These are phyloP conservation scores for Oreamnos americanus DNA, from an alignment of 2,113 vertebrate species.

Conservation along the genomic window DNA sequence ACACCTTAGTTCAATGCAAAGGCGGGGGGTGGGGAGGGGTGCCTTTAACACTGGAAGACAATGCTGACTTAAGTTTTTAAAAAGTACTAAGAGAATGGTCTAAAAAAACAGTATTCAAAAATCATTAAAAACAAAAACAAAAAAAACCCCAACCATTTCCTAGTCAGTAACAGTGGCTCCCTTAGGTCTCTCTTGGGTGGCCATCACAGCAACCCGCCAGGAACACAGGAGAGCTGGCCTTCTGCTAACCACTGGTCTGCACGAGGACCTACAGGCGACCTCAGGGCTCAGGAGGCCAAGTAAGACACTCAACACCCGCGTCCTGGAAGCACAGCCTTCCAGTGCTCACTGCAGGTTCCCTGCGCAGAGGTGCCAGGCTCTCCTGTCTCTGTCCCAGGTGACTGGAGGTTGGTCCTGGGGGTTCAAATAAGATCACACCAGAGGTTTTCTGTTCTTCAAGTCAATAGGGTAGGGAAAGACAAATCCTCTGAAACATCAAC, in stretches of 20 bases:
- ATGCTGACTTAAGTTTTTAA: slow-evolving; percentile 83
- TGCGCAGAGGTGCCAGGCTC: background rate
- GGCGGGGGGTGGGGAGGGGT: slow-evolving; percentile 56
- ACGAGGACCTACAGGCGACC: slow-evolving; percentile 49
- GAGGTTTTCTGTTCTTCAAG: slow-evolving; percentile 23
- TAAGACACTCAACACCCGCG: background rate
- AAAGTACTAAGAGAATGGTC: slow-evolving; percentile 84
- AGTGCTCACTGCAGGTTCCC: background rate
- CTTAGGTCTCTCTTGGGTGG: slow-evolving; percentile 70
- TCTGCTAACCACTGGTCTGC: slow-evolving; percentile 73
- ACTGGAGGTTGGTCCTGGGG: background rate
- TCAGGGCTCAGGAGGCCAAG: slow-evolving; percentile 49
- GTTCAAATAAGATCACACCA: background rate
- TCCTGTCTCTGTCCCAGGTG: background rate
- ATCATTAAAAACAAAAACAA: slow-evolving; percentile 60
- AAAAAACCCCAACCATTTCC: slow-evolving; percentile 70
- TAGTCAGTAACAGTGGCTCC: slow-evolving; percentile 77
- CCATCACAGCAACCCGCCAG: slow-evolving; percentile 62
- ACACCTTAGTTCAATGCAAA: slow-evolving; percentile 79
- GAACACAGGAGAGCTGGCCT: slow-evolving; percentile 73
- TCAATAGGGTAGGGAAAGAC: background rate
- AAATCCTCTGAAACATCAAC: background rate
- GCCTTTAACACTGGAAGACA: slow-evolving; percentile 87
- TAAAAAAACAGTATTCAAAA: slow-evolving; percentile 76
- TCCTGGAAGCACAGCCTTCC: background rate